A percentile compares a stretch with the other conserved stretches of the same genome.
Evolutionary conservation across 2,888 invertebrate genomes (phyloP).

Genomic region (Drosophila subquinaria): DNA sequence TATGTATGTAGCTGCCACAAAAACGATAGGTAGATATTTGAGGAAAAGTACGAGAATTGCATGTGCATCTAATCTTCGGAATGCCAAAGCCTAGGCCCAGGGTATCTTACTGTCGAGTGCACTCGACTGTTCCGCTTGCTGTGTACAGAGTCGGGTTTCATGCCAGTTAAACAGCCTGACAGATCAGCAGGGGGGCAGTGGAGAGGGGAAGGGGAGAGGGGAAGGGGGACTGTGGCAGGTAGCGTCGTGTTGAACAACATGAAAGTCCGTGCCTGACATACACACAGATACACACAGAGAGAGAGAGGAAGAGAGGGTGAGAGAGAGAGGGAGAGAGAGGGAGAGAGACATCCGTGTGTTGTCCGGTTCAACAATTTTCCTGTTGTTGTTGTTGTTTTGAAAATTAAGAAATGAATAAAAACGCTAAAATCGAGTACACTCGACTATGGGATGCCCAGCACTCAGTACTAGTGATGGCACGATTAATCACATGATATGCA

Average conservation of each 20-base stretch:
- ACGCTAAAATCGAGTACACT: not conserved
- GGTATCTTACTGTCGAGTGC: too few species aligned
- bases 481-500: too few species aligned
- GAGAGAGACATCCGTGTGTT: not conserved
- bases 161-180: slow-evolving; percentile 19
- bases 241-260: slow-evolving; percentile 16
- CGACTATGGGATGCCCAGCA: not conserved
- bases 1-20: too few species aligned
- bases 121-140: too few species aligned
- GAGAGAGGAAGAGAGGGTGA: too few species aligned
- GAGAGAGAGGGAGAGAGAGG: too few species aligned
- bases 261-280: slow-evolving; percentile 1
- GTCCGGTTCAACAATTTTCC: slow-evolving; percentile 27
- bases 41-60: too few species aligned
- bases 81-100: too few species aligned
- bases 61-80: too few species aligned
- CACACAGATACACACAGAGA: not conserved
- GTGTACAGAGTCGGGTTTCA: slow-evolving; percentile 1
- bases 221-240: not conserved
- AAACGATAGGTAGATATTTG: too few species aligned
- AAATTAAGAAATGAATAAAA: not conserved
- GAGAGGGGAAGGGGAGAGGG: not conserved
- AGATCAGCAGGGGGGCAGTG: not conserved
- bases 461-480: too few species aligned
- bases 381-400: slow-evolving; percentile 12